Base-by-base conservation (phyloP, 2,888 invertebrate species). In the Andrena hattorfiana region DNA sequence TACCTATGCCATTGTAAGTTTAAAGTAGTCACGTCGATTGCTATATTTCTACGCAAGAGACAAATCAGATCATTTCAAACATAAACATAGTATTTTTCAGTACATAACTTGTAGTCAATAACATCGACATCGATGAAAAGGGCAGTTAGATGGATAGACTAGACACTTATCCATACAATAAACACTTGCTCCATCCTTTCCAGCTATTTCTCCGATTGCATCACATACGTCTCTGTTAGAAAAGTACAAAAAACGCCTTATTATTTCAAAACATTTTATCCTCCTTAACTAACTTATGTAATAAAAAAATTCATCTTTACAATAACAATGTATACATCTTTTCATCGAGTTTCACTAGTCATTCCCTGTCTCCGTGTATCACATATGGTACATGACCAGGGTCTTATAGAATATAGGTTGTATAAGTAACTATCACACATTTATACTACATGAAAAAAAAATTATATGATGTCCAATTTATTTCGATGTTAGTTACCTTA, bases 151-250 rank as follows among this genome's bases (percentile, higher is more conserved):
- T 5, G 96, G 96, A 93, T 97, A 97, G 62, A 97, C 96, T 86
- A 98, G 96, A 94, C 98, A 98, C 90, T 97, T 96, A 93, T 98
- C 98, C 95, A 97, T 96, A 93, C 98, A 98, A 93, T 97, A 97
- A 32, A 97, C 96, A 89, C 97, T 97, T 0, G 98, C 97, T 7
- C 97, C 98, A 0, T 95, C 95, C 60, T 95, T 95, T 10, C 97
- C 97, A 87, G 95, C 96, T 80, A 97, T 93, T 90, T 97, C 97
- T 1, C 98, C 98, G 32, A 97, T 95, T 0, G 97, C 97, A 80
- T 97, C 97, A 93, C 98, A 98, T n/a, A 95, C 95, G 92, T 96
- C 96, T 72, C 98, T 98, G 94, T 16, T 95, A 93, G 89, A 30
- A 67, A 79, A 6, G 42, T 85, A 83, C 6, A 78, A 77, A 42